Base-by-base conservation (phyloP, 2,888 invertebrate genomes). In the Trissolcus japonicus region DNA sequence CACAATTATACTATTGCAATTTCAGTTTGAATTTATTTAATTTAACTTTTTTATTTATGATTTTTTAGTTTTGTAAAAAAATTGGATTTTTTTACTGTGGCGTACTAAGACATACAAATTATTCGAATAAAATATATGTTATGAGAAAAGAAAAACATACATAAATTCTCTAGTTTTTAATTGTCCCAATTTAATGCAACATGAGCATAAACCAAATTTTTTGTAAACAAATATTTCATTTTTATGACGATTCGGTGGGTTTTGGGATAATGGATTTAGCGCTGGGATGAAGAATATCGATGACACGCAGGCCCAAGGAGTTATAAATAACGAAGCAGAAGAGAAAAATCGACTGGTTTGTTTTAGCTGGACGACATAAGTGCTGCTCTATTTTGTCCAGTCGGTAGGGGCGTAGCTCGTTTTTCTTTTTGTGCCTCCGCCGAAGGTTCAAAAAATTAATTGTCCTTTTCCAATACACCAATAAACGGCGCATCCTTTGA, bases 391-490 rank as follows among this genome's bases (percentile, higher is more conserved):
- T 74, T 67, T 74, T 74, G 62, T 68, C 48, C 67, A 40, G 50
- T 50, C 60, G 46, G 14, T 50, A 68, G 74, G 35, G 35, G 74
- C 74, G 74, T 17, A 21, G 21, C 57, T 59, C 66, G 48, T 65
- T 74, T 65, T 74, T 66, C 66, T 60, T 78, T 61, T 79, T 80
- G 77, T 72, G 78, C 77, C 80, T 78, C 80, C 80, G 46, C 48
- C 40, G 56, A 76, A 80, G 63, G 79, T 25, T 68, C 65, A 76
- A 83, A 80, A 35, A 85, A 80, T 83, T 86, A 83, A 84, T 87
- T 86, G 86, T 84, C 83, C 83, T 84, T 81, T 72, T 81, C 83
- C 85, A 86, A 85, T 83, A 83, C 81, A 35, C 35, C 11, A 9
- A 35, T 35, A 83, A 83, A 83, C 84, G 82, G 85, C 82, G 72